Evolutionary conservation across 2,888 invertebrate species (phyloP).

Genomic region (Hedya salicella): DNA sequence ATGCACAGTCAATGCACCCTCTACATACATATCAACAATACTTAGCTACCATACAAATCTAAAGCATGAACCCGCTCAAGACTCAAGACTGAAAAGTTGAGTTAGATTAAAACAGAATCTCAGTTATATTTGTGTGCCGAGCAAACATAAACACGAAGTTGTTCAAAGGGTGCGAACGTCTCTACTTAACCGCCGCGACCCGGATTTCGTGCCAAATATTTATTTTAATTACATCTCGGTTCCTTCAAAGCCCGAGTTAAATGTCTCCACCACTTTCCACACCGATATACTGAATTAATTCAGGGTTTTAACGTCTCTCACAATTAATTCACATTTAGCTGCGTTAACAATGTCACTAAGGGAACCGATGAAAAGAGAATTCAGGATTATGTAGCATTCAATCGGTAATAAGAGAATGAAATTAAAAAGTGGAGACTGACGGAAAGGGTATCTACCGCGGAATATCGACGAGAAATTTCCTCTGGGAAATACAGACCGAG

Average conservation of each 20-base stretch:
- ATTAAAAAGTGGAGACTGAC: conserved; percentile 51
- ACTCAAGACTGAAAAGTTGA: conserved; percentile 35
- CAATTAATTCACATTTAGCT: conserved; percentile 41
- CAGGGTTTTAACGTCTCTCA: conserved; percentile 44
- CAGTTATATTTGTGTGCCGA: conserved; percentile 81
- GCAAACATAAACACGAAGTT: conserved; percentile 83
- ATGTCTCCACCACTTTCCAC: conserved; percentile 66
- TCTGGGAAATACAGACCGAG: conserved; percentile 59
- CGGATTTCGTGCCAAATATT: conserved; percentile 83
- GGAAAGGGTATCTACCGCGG: conserved; percentile 52
- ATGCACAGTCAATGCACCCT: background rate
- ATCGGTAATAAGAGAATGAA: conserved; percentile 49
- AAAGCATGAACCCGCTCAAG: background rate
- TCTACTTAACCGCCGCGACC: conserved; percentile 79
- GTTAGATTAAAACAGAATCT: conserved; percentile 71
- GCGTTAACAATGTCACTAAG: conserved; percentile 32
- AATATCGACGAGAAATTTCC: conserved; percentile 61
- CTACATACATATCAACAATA: background rate
- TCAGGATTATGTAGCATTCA: conserved; percentile 42
- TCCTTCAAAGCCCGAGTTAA: conserved; percentile 72
- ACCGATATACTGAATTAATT: conserved; percentile 66
- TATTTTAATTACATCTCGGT: conserved; percentile 82
- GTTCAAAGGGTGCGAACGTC: conserved; percentile 82
- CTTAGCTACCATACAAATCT: background rate
- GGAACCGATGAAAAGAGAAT: conserved; percentile 31